Evolutionary conservation across 2,113 vertebrate genomes (phyloP), one percentile per base, ranked within the genome.

Genomic region (Pteronura brasiliensis): DNA sequence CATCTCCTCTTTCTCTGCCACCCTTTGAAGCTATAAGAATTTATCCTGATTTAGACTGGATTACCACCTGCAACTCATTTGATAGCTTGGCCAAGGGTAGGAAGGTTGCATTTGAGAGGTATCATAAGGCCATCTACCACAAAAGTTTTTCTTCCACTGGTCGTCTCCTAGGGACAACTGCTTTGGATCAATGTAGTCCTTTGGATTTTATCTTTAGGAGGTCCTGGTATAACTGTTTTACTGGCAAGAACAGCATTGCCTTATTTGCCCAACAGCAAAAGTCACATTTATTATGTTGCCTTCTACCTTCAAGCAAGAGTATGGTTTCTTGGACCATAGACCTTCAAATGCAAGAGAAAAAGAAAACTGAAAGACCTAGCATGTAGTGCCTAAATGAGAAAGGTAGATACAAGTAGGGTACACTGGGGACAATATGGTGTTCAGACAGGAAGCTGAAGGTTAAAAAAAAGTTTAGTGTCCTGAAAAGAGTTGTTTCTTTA

Each of bases 101-200:
- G 36, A 63, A 72, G 3, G 9, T 39, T 5, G 1, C 10, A 4
- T 23, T 21, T 34, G 7, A 3, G 0, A 0, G 2, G 1, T 47
- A 17, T 42, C 7, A 0, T 23, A 15, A 74, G 25, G 0, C 4
- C 14, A 42, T 1, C 1, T 7, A 76, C 23, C 59, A 36, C 4
- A 4, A 7, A 86, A 61, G n/a, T 69, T 85, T 90, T 34, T 88
- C 27, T 44, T 4, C 20, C 39, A 27, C 17, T 11, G 6, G 14
- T 25, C 29, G 6, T 55, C 14, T 9, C 21, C 14, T 25, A 15
- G 0, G 4, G 20, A 13, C 23, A 27, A 0, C 5, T 39, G 7
- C 20, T 72, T 77, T 77, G 13, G 4, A 18, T 39, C 44, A 20
- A 44, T 34, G 2, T 25, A n/a, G 2, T 67, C 17, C 57, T 90